Evolutionary conservation across 2,797 vertebrate species (phyloP), one percentile per base, ranked within the genome.

Genomic region (Artibeus lituratus): DNA sequence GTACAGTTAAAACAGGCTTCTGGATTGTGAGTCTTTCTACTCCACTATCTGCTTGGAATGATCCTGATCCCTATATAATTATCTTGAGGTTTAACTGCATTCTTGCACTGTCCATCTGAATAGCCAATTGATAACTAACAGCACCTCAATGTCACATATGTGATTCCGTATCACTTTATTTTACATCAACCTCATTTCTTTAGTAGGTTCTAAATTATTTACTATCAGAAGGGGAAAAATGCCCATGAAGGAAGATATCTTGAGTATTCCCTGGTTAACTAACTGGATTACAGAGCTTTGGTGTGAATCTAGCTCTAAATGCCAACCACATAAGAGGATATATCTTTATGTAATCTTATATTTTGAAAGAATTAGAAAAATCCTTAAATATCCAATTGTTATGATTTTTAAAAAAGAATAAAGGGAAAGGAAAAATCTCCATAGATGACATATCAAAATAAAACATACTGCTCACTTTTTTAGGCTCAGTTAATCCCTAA

Each of bases 351-450:
- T 3, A 93, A 47, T 10, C 5, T 37, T 16, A 18, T 32, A 47
- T 44, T 83, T 94, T 81, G 42, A 93, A 94, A 42, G 65, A 80
- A 53, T 42, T 26, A 76, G 37, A 51, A 53, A 94, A 93, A 39
- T 29, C 3, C 65, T 74, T 44, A 88, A 29, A 12, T 32, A 90
- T 87, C 88, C 12, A 57, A 49, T 83, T 95, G 2, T 78, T 77
- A 51, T 22, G 18, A 14, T 80, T 65, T 42, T 57, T 57, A 57
- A 70, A 51, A 73, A 19, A 81, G 16, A 39, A 37, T 42, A 69
- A 89, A 39, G 62, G 1, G 10, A 74, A 93, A 78, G 7, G 10
- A 3, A 10, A 88, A n/a, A 37, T 84, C 92, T 95, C 47, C 62
- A 94, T 26, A 55, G 53, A 55, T 55, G 53, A 55, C 21, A 1